A percentile compares a stretch with the other conserved stretches of the same genome.
These are phyloP conservation scores for Carabus problematicus DNA, from an alignment of 2,888 invertebrate species.

Conservation along the genomic window DNA sequence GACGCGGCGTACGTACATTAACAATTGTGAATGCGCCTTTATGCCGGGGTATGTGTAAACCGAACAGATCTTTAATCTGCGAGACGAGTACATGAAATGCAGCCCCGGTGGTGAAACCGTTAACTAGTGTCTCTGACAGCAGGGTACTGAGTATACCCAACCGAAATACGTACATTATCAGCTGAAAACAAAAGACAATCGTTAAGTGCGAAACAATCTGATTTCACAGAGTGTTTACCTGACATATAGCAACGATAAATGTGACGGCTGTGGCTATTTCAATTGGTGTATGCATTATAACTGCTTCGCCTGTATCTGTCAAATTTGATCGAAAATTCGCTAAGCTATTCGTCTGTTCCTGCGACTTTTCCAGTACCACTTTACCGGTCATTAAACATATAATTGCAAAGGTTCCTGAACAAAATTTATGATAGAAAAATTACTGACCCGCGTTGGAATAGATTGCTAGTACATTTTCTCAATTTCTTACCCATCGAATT, in stretches of 20 bases:
- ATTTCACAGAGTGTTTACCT: conserved; percentile 61
- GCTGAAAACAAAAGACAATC: conserved; percentile 56
- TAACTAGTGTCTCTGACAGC: conserved; percentile 71
- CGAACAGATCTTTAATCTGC: conserved; percentile 71
- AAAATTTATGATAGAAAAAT: conserved; percentile 3
- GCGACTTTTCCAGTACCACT: conserved; percentile 64
- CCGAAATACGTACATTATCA: conserved; percentile 69
- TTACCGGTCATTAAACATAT: conserved; percentile 91
- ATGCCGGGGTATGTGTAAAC: conserved; percentile 63
- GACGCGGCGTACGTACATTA: conserved; percentile 59
- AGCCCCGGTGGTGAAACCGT: conserved; percentile 77
- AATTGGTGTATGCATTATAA: conserved; percentile 58
- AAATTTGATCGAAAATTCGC: conserved; percentile 36
- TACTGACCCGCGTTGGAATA: not conserved
- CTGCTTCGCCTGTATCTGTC: conserved; percentile 38
- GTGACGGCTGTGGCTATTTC: conserved; percentile 80
- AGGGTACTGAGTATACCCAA: conserved; percentile 68
- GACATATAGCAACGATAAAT: conserved; percentile 76
- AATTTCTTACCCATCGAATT: conserved; percentile 57
- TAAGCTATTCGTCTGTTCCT: conserved; percentile 44
- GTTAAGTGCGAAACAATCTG: not conserved
- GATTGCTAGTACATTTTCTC: not conserved
- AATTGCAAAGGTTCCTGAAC: conserved; percentile 81
- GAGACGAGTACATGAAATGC: conserved; percentile 74
- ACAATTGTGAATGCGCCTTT: conserved; percentile 69